Conservation (phyloP, 2,797 vertebrate genomes). For the Pelobates cultripes region DNA sequence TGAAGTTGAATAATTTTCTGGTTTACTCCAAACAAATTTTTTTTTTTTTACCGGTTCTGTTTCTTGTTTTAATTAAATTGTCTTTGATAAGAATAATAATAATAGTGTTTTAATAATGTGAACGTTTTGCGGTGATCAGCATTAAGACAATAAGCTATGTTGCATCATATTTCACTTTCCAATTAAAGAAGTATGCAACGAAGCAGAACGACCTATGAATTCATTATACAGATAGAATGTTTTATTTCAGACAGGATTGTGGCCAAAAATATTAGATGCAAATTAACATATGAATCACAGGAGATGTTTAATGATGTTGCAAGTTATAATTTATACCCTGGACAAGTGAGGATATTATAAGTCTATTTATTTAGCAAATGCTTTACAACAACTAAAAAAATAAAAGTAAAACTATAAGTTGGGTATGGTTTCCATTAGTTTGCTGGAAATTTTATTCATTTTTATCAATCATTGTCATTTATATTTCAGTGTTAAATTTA, state of each 20-base stretch:
- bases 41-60: not conserved
- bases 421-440: not conserved
- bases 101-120: conserved; percentile 11
- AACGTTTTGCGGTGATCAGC: conserved; percentile 39
- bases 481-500: too few species aligned
- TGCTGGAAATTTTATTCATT: not conserved
- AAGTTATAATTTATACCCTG: conserved; percentile 33
- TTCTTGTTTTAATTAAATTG: not conserved
- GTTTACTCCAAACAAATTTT: not conserved
- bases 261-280: conserved; percentile 46
- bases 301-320: conserved; percentile 31
- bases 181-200: conserved; percentile 48
- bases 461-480: too few species aligned
- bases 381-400: conserved; percentile 15
- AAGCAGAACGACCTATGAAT: conserved; percentile 46
- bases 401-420: conserved; percentile 1
- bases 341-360: conserved; percentile 26
- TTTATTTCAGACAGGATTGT: conserved; percentile 19
- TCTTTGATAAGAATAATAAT: not conserved
- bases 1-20: not conserved
- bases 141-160: conserved; percentile 43
- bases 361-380: conserved; percentile 27
- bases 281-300: conserved; percentile 48
- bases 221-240: conserved; percentile 38
- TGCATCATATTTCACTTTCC: conserved; percentile 50